Evolutionary conservation across 2,888 invertebrate species (phyloP).

Genomic region (Noctua fimbriata): DNA sequence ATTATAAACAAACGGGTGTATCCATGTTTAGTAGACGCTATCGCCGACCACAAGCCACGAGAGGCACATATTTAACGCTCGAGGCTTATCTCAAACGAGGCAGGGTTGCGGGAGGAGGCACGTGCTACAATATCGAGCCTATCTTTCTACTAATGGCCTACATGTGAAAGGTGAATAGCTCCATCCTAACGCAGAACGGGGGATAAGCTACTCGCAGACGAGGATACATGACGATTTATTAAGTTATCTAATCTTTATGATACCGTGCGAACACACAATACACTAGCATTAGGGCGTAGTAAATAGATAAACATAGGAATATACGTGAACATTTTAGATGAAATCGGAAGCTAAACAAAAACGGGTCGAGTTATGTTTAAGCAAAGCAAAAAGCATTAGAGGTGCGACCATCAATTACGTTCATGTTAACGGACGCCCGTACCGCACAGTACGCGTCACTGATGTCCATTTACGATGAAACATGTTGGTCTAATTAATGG

Average conservation of each 20-base stretch:
- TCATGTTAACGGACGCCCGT: constrained; percentile 57
- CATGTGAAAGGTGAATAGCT: constrained; percentile 88
- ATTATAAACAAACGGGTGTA: constrained; percentile 70
- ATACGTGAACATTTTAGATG: constrained; percentile 43
- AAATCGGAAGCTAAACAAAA: constrained; percentile 43
- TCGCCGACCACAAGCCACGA: constrained; percentile 78
- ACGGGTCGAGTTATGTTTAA: constrained; percentile 35
- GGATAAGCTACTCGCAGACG: constrained; percentile 77
- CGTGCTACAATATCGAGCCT: constrained; percentile 85
- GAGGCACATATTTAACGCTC: constrained; percentile 84
- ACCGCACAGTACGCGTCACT: constrained; percentile 75
- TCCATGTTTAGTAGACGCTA: constrained; percentile 75
- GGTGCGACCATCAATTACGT: constrained; percentile 62
- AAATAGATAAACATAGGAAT: constrained; percentile 36
- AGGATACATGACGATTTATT: constrained; percentile 79
- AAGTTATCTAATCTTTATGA: constrained; percentile 71
- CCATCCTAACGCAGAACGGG: constrained; percentile 78
- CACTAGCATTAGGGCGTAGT: constrained; percentile 38
- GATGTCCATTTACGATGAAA: constrained; percentile 86
- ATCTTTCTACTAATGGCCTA: constrained; percentile 87
- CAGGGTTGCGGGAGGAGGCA: constrained; percentile 73
- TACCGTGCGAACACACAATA: constrained; percentile 49
- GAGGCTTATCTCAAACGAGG: constrained; percentile 83
- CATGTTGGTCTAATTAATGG: constrained; percentile 87
- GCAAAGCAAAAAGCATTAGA: constrained; percentile 60